Evolutionary conservation across 35 echinoderm and acorn worm species (phyloP).

Genomic region (Apostichopus parvimensis): DNA sequence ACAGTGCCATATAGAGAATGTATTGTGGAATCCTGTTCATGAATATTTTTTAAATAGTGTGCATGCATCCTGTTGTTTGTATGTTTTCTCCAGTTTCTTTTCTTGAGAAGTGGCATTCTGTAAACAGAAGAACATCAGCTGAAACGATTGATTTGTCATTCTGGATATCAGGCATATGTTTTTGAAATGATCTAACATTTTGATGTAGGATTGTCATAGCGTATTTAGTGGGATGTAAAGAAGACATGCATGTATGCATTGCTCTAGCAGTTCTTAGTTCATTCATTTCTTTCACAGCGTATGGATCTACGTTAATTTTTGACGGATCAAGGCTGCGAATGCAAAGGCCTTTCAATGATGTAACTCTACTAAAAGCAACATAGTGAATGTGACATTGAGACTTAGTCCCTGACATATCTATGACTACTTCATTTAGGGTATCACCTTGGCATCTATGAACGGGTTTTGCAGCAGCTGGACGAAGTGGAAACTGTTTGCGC

Average conservation of each 20-base stretch:
- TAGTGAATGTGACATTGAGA: constrained; percentile 13
- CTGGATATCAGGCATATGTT: too few species aligned
- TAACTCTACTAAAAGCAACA: constrained; percentile 47
- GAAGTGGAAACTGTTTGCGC: constrained; percentile 48
- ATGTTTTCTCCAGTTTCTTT: too few species aligned
- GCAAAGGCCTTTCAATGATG: constrained; percentile 5
- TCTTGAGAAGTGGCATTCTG: too few species aligned
- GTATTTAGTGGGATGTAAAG: not conserved
- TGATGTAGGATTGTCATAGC: not conserved
- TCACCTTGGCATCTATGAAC: constrained; percentile 61
- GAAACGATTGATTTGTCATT: too few species aligned
- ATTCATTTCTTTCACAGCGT: constrained; percentile 18
- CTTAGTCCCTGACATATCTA: constrained; percentile 32
- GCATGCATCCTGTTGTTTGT: too few species aligned
- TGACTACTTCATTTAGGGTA: constrained; percentile 32
- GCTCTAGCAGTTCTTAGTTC: not conserved
- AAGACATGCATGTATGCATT: not conserved
- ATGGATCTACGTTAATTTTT: constrained; percentile 1
- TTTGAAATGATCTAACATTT: too few species aligned
- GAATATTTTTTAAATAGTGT: too few species aligned
- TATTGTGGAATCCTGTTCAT: too few species aligned
- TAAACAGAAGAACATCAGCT: too few species aligned
- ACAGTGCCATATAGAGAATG: too few species aligned
- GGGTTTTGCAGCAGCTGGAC: constrained; percentile 47
- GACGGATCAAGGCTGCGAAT: constrained; percentile 11